Evolutionary conservation across 2,113 vertebrate genomes (phyloP), one percentile per base, ranked within the genome.

Genomic region (Pipra filicauda): DNA sequence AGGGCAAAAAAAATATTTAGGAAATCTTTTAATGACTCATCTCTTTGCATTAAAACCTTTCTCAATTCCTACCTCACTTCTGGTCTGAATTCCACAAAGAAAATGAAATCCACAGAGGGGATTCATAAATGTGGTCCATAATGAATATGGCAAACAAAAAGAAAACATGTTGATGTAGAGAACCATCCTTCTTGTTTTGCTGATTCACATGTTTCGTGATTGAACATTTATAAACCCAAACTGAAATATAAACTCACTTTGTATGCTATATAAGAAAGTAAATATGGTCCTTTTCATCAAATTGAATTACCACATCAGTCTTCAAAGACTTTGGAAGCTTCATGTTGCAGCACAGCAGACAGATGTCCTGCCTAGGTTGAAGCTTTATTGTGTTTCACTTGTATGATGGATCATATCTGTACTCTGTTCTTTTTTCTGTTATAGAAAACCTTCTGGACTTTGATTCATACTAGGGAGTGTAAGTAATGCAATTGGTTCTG

Each of bases 321-420:
- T 96, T 95, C 92, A 96, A 92, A 94, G 82, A 55, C 72, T 82
- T 94, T 93, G 88, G 79, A 93, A 90, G 75, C 78, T 93, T 90
- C 0, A 0, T 78, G 52, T 71, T 95, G 85, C 76, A 78, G 72
- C 66, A 52, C 4, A 94, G 81, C 76, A 96, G 86, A 82, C 88
- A 75, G 90, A 95, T 96, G 85, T 87, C 80, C 83, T 95, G 80
- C 54, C 80, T 84, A 43, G 46, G 74, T 88, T 72, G 88, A 48
- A 85, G 62, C 44, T 96, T 95, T 95, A 57, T 91, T 91, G 51
- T 76, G 70, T 93, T 96, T 94, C 79, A 79, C 44, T 92, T 84
- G 62, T 75, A 66, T 95, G 93, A 92, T 90, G 69, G 93, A 93
- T 97, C 52, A 12, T 85, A 77, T 70, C 76, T 79, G 62, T 58